Conservation (phyloP, 2,113 vertebrate genomes). For the Macquaria ambigua region DNA sequence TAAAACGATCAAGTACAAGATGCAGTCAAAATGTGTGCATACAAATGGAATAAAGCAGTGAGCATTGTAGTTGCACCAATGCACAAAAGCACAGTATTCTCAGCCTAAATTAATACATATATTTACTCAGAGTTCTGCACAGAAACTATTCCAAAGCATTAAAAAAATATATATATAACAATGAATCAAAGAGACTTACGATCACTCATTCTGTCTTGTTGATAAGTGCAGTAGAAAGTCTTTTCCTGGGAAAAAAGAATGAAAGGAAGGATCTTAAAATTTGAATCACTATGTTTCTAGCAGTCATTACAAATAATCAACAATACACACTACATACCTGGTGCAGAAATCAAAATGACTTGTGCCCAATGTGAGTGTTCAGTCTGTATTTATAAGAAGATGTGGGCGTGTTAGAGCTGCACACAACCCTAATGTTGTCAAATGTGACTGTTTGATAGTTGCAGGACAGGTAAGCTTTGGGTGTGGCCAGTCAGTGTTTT, state of each 20-base stretch:
- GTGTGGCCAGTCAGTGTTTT: background rate
- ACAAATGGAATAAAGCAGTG: too few species aligned
- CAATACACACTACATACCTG: slow-evolving; percentile 25
- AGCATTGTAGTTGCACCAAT: background rate
- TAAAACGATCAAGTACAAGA: too few species aligned
- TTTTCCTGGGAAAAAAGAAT: slow-evolving; percentile 8
- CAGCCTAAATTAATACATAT: background rate
- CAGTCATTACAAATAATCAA: background rate
- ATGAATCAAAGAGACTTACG: slow-evolving; percentile 41
- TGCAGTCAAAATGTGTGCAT: too few species aligned
- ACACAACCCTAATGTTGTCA: background rate
- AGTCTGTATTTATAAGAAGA: slow-evolving; percentile 48
- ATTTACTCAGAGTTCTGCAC: background rate
- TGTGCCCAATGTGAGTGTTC: background rate
- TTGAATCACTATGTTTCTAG: background rate
- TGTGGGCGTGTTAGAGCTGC: slow-evolving; percentile 16
- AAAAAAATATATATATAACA: background rate
- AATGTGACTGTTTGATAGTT: background rate
- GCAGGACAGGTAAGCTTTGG: slow-evolving; percentile 10
- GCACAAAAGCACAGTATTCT: background rate
- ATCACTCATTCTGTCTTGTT: slow-evolving; percentile 49
- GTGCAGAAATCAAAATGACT: background rate
- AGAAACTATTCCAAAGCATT: background rate
- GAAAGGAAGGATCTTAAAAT: background rate
- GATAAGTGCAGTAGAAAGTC: background rate